Evolutionary conservation across 2,797 vertebrate species (phyloP).

Genomic region (Zalophus californianus): DNA sequence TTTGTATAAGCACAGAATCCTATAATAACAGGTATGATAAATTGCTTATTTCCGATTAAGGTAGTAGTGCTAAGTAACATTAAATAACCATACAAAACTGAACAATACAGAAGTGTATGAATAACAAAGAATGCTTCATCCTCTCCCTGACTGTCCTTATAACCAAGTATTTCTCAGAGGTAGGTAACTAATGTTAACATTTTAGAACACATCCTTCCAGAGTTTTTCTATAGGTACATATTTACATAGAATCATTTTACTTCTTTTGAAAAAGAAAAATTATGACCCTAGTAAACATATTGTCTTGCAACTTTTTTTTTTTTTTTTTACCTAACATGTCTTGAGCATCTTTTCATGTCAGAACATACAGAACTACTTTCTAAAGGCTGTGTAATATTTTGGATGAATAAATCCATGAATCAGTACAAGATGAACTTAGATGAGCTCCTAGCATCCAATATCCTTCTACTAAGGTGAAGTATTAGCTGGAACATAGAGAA

Average conservation of each 20-base stretch:
- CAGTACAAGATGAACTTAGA: neutral
- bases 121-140: neutral
- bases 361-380: neutral
- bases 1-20: neutral
- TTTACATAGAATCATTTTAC: neutral
- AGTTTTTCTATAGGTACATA: neutral
- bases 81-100: neutral
- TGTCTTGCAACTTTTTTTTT: neutral
- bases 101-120: neutral
- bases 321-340: neutral
- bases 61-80: no score
- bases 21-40: neutral
- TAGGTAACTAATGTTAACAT: neutral
- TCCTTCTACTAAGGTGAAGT: neutral
- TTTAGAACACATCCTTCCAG: neutral
- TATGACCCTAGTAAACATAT: neutral
- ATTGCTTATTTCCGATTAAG: neutral
- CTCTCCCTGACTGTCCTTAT: neutral
- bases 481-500: neutral
- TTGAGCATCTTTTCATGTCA: slow-evolving; percentile 12
- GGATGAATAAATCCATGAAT: slow-evolving; percentile 13
- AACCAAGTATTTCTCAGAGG: neutral
- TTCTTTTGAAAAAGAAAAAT: neutral
- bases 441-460: neutral
- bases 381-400: neutral